Evolutionary conservation across 2,888 invertebrate genomes (phyloP).

Genomic region (Metacarcinus magister): DNA sequence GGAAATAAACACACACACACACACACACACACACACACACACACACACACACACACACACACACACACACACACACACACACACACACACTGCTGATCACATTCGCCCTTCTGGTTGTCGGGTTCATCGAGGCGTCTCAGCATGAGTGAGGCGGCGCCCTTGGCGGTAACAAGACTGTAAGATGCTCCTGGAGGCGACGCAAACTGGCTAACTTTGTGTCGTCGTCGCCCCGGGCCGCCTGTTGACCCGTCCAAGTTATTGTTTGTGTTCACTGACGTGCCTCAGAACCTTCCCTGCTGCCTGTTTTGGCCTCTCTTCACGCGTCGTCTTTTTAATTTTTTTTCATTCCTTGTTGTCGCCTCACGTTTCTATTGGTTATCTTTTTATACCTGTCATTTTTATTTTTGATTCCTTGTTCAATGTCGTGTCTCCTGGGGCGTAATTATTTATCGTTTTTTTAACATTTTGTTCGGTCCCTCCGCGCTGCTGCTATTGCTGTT

Average conservation of each 20-base stretch:
- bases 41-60: conserved; percentile 26
- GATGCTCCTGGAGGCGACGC: background rate
- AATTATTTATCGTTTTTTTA: background rate
- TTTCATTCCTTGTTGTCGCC: background rate
- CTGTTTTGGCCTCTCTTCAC: background rate
- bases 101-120: background rate
- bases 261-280: conserved; percentile 6
- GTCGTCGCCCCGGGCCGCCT: background rate
- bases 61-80: background rate
- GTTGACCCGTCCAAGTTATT: conserved; percentile 34
- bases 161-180: conserved; percentile 38
- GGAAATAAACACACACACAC: background rate
- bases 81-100: background rate
- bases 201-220: conserved; percentile 37
- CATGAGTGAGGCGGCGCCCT: background rate
- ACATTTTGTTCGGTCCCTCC: background rate
- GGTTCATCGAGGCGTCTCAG: background rate
- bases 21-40: conserved; percentile 4
- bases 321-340: background rate
- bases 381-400: background rate
- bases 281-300: background rate
- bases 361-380: background rate
- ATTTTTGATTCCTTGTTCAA: background rate
- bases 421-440: background rate
- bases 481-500: no score